phyloP scores from a whole-genome alignment of 2,888 invertebrate genomes.

The Pyralis farinalis region DNA sequence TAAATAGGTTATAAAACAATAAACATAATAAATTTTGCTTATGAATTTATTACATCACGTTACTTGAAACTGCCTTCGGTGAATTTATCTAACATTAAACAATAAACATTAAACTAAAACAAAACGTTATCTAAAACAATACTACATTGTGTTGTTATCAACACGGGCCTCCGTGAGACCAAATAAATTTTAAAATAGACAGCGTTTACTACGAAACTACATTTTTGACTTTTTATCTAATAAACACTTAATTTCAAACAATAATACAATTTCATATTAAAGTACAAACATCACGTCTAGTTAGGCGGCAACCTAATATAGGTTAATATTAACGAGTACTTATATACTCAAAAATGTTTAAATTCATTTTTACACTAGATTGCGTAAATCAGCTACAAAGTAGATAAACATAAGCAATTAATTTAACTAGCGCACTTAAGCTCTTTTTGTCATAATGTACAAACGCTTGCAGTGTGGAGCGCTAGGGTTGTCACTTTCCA shows the following conservation, averaged over 20 bases:
- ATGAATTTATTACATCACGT: background rate
- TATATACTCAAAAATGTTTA: no score
- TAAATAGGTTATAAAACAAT: no score
- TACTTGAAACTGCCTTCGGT: background rate
- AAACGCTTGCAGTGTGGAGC: no score
- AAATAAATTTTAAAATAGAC: background rate
- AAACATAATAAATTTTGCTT: background rate
- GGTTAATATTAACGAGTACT: slow-evolving; percentile 28
- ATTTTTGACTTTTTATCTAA: slow-evolving; percentile 1
- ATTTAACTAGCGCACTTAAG: no score
- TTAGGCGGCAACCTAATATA: slow-evolving; percentile 63
- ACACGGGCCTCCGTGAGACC: slow-evolving; percentile 4
- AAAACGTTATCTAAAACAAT: slow-evolving; percentile 25
- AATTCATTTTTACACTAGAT: no score
- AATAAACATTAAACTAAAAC: slow-evolving; percentile 36
- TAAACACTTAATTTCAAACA: slow-evolving; percentile 17
- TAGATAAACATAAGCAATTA: no score
- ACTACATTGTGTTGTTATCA: slow-evolving; percentile 26
- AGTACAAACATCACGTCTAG: slow-evolving; percentile 58
- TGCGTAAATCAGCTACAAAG: no score
- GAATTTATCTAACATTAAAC: slow-evolving; percentile 34
- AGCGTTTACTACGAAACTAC: background rate
- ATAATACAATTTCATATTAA: slow-evolving; percentile 49
- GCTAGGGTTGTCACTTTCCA: no score
- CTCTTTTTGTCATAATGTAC: no score